Evolutionary conservation across 2,113 vertebrate species (phyloP).

Genomic region (Lepisosteus osseus): DNA sequence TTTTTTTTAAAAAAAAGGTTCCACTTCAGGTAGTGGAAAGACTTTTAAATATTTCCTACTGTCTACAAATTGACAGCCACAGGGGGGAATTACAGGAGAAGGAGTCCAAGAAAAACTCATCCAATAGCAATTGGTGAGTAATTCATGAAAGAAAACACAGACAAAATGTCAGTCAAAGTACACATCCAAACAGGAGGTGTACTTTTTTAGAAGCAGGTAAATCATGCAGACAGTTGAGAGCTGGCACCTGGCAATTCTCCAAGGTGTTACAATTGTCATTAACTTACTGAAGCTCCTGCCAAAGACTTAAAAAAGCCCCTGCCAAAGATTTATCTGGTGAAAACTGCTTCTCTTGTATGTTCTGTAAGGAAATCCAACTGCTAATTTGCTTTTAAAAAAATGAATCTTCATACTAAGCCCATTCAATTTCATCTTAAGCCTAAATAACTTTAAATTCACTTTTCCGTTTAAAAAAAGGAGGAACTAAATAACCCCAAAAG

Average conservation of each 20-base stretch:
- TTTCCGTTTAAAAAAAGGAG: constrained; percentile 39
- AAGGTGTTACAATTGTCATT: constrained; percentile 48
- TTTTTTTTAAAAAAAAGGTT: constrained; percentile 20
- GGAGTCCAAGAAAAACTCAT: constrained; percentile 69
- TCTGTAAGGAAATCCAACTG: constrained; percentile 34
- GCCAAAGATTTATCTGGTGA: constrained; percentile 53
- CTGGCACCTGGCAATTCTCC: constrained; percentile 62
- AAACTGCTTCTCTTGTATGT: constrained; percentile 52
- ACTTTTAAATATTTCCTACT: constrained; percentile 43
- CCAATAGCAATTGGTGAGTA: constrained; percentile 67
- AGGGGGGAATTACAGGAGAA: constrained; percentile 53
- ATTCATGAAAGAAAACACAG: constrained; percentile 64
- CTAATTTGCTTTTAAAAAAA: constrained; percentile 39
- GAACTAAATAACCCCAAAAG: constrained; percentile 40
- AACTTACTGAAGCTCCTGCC: background rate
- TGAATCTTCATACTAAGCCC: constrained; percentile 51
- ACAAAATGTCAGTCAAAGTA: constrained; percentile 65
- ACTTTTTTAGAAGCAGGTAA: constrained; percentile 65
- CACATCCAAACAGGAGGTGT: constrained; percentile 49
- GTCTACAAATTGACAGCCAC: constrained; percentile 46
- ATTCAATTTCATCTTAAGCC: constrained; percentile 57
- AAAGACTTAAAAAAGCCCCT: background rate
- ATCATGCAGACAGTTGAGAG: constrained; percentile 63
- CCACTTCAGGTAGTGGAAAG: constrained; percentile 54
- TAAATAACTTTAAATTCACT: constrained; percentile 63